Conservation (phyloP, 2,113 vertebrate species). For the Heterocephalus glaber region DNA sequence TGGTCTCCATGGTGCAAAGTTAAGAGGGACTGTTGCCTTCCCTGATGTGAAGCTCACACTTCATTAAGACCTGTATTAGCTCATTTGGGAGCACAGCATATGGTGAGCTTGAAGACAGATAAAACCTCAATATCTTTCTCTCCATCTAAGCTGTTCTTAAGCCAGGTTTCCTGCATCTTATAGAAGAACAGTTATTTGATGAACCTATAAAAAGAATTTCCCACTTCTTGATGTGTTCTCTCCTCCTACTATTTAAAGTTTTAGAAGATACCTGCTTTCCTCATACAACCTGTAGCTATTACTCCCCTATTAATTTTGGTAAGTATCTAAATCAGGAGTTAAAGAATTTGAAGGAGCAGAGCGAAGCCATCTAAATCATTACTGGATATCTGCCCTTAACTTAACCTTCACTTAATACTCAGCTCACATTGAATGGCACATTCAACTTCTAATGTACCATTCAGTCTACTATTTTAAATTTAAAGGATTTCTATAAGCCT, state of each 20-base stretch:
- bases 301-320: background rate
- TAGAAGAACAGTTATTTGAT: background rate
- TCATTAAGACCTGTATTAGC: background rate
- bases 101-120: background rate
- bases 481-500: background rate
- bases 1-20: background rate
- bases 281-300: background rate
- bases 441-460: background rate
- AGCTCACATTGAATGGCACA: background rate
- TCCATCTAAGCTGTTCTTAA: background rate
- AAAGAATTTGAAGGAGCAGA: background rate
- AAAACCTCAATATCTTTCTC: background rate
- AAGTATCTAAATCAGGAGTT: background rate
- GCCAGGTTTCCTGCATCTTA: background rate
- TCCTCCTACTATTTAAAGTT: background rate
- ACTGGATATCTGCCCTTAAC: background rate
- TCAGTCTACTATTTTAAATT: background rate
- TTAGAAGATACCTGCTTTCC: background rate
- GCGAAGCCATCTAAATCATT: background rate
- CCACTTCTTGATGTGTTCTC: background rate
- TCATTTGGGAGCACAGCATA: background rate
- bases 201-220: background rate
- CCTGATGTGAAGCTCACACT: background rate
- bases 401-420: background rate
- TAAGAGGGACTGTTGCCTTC: background rate